Evolutionary conservation across 2,888 invertebrate genomes (phyloP).

Genomic region (Philonicus albiceps): DNA sequence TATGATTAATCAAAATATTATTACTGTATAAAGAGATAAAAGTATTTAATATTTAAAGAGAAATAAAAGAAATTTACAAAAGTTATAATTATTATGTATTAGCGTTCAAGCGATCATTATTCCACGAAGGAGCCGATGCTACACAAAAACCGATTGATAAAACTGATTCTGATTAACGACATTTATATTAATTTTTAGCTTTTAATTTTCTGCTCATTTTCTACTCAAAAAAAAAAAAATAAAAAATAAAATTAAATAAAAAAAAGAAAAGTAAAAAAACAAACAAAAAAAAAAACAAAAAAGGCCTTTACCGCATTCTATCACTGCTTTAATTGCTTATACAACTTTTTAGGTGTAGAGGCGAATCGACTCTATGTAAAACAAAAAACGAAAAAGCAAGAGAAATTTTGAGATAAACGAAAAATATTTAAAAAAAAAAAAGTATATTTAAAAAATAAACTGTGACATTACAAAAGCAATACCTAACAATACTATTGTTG

Average conservation of each 20-base stretch:
- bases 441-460: background rate
- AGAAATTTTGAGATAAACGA: background rate
- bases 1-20: slow-evolving; percentile 37
- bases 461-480: slow-evolving; percentile 36
- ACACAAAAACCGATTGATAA: background rate
- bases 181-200: background rate
- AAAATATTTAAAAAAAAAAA: background rate
- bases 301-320: slow-evolving; percentile 32
- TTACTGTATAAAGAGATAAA: slow-evolving; percentile 34
- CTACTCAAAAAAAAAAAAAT: background rate
- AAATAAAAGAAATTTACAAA: slow-evolving; percentile 38
- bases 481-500: slow-evolving; percentile 22
- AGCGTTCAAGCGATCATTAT: slow-evolving; percentile 22
- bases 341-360: slow-evolving; percentile 16
- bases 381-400: background rate
- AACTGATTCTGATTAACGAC: too few relatives aligned
- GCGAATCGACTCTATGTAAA: slow-evolving; percentile 10
- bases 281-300: background rate
- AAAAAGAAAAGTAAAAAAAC: too few relatives aligned
- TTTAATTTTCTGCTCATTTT: slow-evolving; percentile 13
- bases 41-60: slow-evolving; percentile 30
- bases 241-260: background rate
- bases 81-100: slow-evolving; percentile 35
- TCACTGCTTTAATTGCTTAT: slow-evolving; percentile 34
- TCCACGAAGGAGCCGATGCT: slow-evolving; percentile 16